phyloP scores from a whole-genome alignment of 2,888 invertebrate genomes.

The Boloria euphrosyne region DNA sequence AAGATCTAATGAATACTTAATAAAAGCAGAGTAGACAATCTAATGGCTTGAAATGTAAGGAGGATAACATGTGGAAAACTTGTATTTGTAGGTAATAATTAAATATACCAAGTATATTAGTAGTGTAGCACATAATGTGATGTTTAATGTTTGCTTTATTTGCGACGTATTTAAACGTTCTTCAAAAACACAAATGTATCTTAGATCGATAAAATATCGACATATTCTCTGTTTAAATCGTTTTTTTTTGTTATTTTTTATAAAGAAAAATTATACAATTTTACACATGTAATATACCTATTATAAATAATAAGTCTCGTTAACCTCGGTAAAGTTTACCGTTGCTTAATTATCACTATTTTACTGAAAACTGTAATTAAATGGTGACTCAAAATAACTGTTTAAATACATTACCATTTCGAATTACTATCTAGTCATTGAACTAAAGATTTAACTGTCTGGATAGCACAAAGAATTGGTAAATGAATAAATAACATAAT shows the following conservation, averaged over 20 bases:
- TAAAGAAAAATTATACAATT: too few relatives aligned
- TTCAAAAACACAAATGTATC: too few relatives aligned
- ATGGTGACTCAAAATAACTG: background rate
- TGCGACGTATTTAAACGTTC: too few relatives aligned
- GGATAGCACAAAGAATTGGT: slow-evolving; percentile 6
- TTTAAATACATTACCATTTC: slow-evolving; percentile 12
- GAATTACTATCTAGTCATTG: slow-evolving; percentile 29
- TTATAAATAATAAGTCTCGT: background rate
- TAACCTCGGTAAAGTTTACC: background rate
- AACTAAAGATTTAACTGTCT: slow-evolving; percentile 22
- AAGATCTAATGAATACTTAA: slow-evolving; percentile 4
- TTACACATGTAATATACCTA: background rate
- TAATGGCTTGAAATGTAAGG: background rate
- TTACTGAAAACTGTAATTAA: slow-evolving; percentile 13
- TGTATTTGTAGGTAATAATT: background rate
- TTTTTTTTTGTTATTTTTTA: too few relatives aligned
- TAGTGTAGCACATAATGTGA: background rate
- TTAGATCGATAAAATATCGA: too few relatives aligned
- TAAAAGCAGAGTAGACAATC: slow-evolving; percentile 4
- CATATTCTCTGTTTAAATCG: too few relatives aligned
- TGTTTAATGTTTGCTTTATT: too few relatives aligned
- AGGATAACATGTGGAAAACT: background rate
- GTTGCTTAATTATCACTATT: slow-evolving; percentile 1
- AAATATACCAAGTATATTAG: background rate
- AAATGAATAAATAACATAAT: background rate